Evolutionary conservation across 2,113 vertebrate species (phyloP), one percentile per base, ranked within the genome.

Genomic region (Rhizomys pruinosus): DNA sequence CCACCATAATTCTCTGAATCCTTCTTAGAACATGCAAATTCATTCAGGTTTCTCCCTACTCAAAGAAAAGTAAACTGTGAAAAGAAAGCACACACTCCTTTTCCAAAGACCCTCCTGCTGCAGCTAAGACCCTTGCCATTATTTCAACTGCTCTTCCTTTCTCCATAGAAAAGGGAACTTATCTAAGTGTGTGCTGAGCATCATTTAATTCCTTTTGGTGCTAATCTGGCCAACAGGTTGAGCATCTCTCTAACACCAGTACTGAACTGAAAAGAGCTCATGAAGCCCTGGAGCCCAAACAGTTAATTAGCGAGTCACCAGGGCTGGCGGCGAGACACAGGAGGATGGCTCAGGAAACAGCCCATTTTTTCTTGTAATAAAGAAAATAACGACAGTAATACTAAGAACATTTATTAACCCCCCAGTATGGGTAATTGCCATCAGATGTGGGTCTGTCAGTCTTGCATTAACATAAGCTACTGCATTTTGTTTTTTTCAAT

Each of bases 361-460:
- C 57, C 95, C 85, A 11, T 94, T 98, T 97, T n/a, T 96, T 94
- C 95, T 97, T 94, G 91, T 37, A 97, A 96, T 93, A 95, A 97
- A 96, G 93, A 97, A 97, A 97, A 96, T 97, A 59, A 94, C 97
- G 87, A 95, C 92, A 95, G 95, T 96, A 94, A 98, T 97, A 97
- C 96, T 96, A 96, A 95, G 97, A 97, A 97, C 96, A 93, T 97
- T 97, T 97, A 97, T 98, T 98, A 98, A 97, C 97, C 95, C 96
- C 91, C 82, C 82, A 96, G 92, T 94, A 97, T 2, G 97, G 95
- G 94, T 97, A 98, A 98, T 94, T 97, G 97, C 95, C 89, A 90
- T 79, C 96, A 97, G 96, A 98, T 82, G 93, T 97, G 97, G 96
- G 95, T 97, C 97, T 98, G 97, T 94, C 96, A 95, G 91, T 93